phyloP scores from a whole-genome alignment of 1,140 invertebrate genomes.

The Drosophila lacteicornis region DNA sequence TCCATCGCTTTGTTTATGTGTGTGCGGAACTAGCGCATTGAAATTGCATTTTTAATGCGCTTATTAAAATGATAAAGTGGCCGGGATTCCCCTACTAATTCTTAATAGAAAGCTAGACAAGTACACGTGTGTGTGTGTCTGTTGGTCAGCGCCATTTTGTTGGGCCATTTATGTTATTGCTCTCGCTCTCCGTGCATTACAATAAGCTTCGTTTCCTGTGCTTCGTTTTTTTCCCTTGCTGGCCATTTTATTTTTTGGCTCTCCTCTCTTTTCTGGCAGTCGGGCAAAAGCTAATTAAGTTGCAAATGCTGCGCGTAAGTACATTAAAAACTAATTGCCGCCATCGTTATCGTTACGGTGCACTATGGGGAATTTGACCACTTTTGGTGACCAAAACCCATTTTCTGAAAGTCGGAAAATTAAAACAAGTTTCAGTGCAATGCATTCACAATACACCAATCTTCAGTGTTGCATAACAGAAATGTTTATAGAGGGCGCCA shows the following conservation, averaged over 20 bases:
- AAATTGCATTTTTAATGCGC: constrained; percentile 68
- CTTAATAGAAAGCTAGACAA: constrained; percentile 37
- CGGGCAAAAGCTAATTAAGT: constrained; percentile 68
- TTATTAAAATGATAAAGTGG: constrained; percentile 68
- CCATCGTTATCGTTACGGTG: constrained; percentile 61
- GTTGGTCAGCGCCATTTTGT: constrained; percentile 45
- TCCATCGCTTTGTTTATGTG: constrained; percentile 47
- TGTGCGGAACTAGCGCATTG: constrained; percentile 60
- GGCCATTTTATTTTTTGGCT: constrained; percentile 8
- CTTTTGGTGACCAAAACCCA: no score
- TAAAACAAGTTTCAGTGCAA: no score
- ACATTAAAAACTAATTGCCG: constrained; percentile 78
- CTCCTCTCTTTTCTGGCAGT: constrained; percentile 28
- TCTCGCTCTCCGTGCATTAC: constrained; percentile 44
- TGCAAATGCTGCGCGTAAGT: constrained; percentile 69
- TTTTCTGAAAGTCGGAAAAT: no score
- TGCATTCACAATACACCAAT: no score
- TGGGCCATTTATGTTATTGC: constrained; percentile 56
- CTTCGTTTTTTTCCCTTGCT: constrained; percentile 5
- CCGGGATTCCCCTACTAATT: constrained; percentile 33
- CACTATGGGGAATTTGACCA: no score
- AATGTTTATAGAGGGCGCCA: no score
- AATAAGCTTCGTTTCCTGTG: constrained; percentile 37
- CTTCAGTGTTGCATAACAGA: no score
- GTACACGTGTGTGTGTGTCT: constrained; percentile 17